Evolutionary conservation across 2,888 invertebrate genomes (phyloP).

Genomic region (Macaria notata): DNA sequence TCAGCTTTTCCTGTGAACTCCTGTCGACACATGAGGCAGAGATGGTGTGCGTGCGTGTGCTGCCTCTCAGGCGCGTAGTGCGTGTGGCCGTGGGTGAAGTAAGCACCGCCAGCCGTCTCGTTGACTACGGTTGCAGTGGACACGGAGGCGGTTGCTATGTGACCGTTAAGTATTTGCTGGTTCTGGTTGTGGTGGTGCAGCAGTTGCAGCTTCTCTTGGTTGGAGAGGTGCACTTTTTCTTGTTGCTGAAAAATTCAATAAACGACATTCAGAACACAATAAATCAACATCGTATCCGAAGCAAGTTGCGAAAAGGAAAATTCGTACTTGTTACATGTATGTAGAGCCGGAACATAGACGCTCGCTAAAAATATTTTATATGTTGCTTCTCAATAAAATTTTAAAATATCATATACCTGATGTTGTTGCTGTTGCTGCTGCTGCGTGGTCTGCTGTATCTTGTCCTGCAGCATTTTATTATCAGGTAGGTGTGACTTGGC

Average conservation of each 20-base stretch:
- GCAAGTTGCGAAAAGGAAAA: too few relatives aligned
- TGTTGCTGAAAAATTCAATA: constrained; percentile 57
- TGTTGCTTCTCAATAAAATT: too few relatives aligned
- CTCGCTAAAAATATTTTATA: too few relatives aligned
- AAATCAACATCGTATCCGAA: too few relatives aligned
- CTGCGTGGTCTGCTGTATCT: constrained; percentile 73
- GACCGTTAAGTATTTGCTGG: constrained; percentile 74
- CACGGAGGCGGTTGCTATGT: constrained; percentile 70
- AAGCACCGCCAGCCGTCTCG: constrained; percentile 61
- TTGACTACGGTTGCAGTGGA: constrained; percentile 74
- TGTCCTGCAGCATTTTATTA: constrained; percentile 71
- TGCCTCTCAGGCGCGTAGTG: constrained; percentile 74
- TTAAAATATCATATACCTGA: constrained; percentile 47
- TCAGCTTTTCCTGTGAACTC: constrained; percentile 86
- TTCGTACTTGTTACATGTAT: too few relatives aligned
- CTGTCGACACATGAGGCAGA: constrained; percentile 85
- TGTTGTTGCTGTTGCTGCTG: constrained; percentile 74
- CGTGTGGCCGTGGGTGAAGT: constrained; percentile 75
- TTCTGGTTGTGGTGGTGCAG: constrained; percentile 77
- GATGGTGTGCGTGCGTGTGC: constrained; percentile 76
- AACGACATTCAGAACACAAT: too few relatives aligned
- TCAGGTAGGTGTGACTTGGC: constrained; percentile 87
- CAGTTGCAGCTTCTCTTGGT: constrained; percentile 74
- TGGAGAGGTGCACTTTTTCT: constrained; percentile 75
- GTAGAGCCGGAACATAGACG: too few relatives aligned